These are phyloP conservation scores for Chaetodon trifascialis DNA, from an alignment of 2,113 vertebrate species.

Conservation along the genomic window DNA sequence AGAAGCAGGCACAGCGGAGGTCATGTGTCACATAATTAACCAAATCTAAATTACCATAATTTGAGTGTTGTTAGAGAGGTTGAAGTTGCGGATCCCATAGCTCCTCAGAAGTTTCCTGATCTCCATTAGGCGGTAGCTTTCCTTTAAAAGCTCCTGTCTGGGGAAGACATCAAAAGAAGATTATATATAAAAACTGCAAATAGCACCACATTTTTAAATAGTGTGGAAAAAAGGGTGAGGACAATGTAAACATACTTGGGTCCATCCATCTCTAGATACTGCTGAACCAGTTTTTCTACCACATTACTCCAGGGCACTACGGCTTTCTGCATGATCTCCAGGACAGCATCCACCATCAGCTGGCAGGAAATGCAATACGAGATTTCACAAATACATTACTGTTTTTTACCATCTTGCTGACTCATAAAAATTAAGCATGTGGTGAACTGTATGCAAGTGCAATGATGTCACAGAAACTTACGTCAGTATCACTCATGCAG, in stretches of 20 bases:
- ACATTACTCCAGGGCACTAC: constrained; percentile 93
- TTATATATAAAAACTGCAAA: not conserved
- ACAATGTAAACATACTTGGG: constrained; percentile 88
- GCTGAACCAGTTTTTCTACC: constrained; percentile 92
- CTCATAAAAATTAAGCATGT: not conserved
- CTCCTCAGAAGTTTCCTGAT: constrained; percentile 93
- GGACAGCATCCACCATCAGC: constrained; percentile 95
- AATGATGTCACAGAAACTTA: constrained; percentile 78
- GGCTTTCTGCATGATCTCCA: constrained; percentile 94
- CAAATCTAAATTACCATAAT: constrained; percentile 86
- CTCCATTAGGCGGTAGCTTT: constrained; percentile 95
- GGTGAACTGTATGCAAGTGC: not conserved
- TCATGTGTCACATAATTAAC: not conserved
- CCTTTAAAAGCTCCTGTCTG: constrained; percentile 93
- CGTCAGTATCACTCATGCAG: constrained; percentile 91
- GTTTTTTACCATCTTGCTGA: not conserved
- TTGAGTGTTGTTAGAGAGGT: constrained; percentile 88
- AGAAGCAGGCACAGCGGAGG: not conserved
- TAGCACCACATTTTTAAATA: not conserved
- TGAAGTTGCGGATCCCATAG: constrained; percentile 93
- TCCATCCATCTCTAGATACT: constrained; percentile 93
- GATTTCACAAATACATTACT: constrained; percentile 2
- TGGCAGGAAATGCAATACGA: constrained; percentile 62
- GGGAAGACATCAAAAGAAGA: not conserved
- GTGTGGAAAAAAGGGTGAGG: not conserved